Evolutionary conservation across 2,113 vertebrate genomes (phyloP), one percentile per base, ranked within the genome.

Genomic region (Gobiocypris rarus): DNA sequence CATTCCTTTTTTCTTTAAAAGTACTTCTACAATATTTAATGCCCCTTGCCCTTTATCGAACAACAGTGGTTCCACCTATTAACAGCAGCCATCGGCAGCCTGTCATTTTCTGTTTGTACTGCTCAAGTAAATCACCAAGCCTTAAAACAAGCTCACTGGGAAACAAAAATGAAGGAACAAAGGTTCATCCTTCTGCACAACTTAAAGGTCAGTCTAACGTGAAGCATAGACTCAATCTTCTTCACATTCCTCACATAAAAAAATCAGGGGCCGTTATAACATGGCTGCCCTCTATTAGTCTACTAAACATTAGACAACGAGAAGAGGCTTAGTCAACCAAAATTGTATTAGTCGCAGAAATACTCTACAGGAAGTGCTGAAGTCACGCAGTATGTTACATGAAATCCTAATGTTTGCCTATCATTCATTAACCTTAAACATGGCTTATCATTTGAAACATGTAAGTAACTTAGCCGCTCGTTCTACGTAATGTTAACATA

Each of bases 1-100:
- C 45, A 34, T 75, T 74, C 59, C 77, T 75, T 83, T 80, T 86
- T 34, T 24, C 63, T 77, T 7, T 34, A 52, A 84, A 76, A 65
- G 54, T 78, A 75, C n/a, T 67, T 52, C 34, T 59, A n/a, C 67
- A 15, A 69, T 75, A 83, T 59, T 82, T 78, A 76, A 81, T 82
- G 56, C 34, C 73, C 58, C 63, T 67, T 85, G 85, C 69, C 76
- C 83, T 84, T 86, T 86, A 74, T 41, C 31, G 43, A 89, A 77
- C 54, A 82, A 73, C 71, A 58, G 43, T 58, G 50, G 76, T 74
- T 84, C 38, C 81, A 43, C 70, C 84, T 80, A 83, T 84, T 83
- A 83, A 79, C 85, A 78, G 28, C 54, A 59, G 69, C 65, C 17
- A 86, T 69, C 65, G 75, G 74, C 80, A 86, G 75, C 41, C 58